Evolutionary conservation across 2,113 vertebrate species (phyloP), one percentile per base, ranked within the genome.

Genomic region (Clarias batrachus): DNA sequence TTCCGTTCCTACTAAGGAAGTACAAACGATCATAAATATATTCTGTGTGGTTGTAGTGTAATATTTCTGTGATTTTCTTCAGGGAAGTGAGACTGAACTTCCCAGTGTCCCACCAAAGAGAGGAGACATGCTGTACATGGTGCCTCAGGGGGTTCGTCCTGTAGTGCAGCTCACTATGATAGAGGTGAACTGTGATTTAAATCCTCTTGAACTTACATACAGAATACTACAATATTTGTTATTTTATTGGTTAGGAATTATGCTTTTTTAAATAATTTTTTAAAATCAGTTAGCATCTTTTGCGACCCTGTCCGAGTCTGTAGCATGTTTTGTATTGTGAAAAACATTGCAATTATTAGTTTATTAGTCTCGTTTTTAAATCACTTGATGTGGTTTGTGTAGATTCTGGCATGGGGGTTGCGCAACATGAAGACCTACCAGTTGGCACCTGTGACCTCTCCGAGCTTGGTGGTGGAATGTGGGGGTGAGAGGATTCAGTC

Each of bases 391-490:
- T 85, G 84, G 23, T 76, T 71, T 87, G 33, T 87, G 30, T 90
- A 99, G 98, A 97, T 99, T 92, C 94, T 99, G 63, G 96, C 95
- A 13, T 99, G 98, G 98, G 98, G 98, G 19, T 91, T 99, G 90
- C 95, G 98, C 89, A 99, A 99, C 93, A 99, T 99, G 98, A 98
- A 98, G 92, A 93, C 94, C 3, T 99, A 96, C 92, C 97, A 99
- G 68, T 92, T 99, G 93, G 97, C 98, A 54, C 91, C 97, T 0
- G 90, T 99, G 88, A 92, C 93, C 0, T 99, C 98, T 4, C 98
- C 98, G 0, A 97, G 97, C 89, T 96, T 99, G 56, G 90, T 99
- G 86, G 96, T 99, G 90, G 97, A 99, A 93, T 99, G 97, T 54
- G 98, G 98, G 0, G 97, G 96, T 16, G 95, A 97, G 93, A 95